Evolutionary conservation across 2,797 vertebrate species (phyloP).

Genomic region (Myoxocephalus aenaeus): DNA sequence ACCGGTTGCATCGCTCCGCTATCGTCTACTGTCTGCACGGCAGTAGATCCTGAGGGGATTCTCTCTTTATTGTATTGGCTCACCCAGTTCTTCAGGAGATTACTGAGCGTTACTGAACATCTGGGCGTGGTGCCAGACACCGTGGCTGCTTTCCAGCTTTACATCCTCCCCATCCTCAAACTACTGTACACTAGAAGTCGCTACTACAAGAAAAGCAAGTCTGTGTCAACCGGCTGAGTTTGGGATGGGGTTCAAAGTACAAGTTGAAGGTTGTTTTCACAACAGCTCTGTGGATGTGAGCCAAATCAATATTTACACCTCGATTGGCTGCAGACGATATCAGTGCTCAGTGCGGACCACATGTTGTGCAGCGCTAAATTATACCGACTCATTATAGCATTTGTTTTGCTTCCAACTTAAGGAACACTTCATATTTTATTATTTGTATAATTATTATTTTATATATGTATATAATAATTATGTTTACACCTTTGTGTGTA

Average conservation of each 20-base stretch:
- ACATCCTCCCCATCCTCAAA: slow-evolving; percentile 26
- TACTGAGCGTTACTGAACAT: slow-evolving; percentile 54
- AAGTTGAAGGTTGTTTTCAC: slow-evolving; percentile 6
- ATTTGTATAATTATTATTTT: background rate
- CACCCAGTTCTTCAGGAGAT: slow-evolving; percentile 30
- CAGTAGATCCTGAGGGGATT: slow-evolving; percentile 40
- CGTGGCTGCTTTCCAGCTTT: slow-evolving; percentile 45
- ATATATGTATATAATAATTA: background rate
- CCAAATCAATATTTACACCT: slow-evolving; percentile 33
- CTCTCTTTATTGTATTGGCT: slow-evolving; percentile 18
- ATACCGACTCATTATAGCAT: background rate
- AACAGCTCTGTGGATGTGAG: slow-evolving; percentile 2
- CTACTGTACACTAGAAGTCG: slow-evolving; percentile 4
- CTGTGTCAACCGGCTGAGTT: slow-evolving; percentile 24
- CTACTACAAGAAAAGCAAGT: slow-evolving; percentile 9
- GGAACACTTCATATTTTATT: background rate
- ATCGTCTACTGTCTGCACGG: background rate
- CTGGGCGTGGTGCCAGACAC: slow-evolving; percentile 62
- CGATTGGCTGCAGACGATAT: slow-evolving; percentile 8
- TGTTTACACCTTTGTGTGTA: background rate
- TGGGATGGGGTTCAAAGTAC: slow-evolving; percentile 6
- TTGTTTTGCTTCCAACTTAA: background rate
- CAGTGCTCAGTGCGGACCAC: background rate
- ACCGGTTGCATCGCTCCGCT: slow-evolving; percentile 7
- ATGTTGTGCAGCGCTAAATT: background rate